These are phyloP conservation scores for Peromyscus aztecus DNA, from an alignment of 2,797 vertebrate genomes.

Conservation along the genomic window DNA sequence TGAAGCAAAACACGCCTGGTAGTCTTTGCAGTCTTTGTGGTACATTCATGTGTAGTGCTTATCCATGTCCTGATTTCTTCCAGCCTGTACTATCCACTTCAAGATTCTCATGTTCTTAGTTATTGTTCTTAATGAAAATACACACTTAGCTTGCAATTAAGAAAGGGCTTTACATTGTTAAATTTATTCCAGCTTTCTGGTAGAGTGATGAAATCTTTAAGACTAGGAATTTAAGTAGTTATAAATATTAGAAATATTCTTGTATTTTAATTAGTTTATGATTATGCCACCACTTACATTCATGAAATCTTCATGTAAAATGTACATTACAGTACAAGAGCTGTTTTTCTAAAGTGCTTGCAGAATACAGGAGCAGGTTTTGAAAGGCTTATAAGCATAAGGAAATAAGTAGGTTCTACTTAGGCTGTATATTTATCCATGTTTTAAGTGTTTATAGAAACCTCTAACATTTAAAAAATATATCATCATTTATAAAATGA, in stretches of 20 bases:
- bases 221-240: background rate
- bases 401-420: constrained; percentile 7
- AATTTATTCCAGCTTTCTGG: constrained; percentile 33
- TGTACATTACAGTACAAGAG: constrained; percentile 12
- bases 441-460: constrained; percentile 65
- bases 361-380: background rate
- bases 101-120: constrained; percentile 69
- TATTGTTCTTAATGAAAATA: constrained; percentile 62
- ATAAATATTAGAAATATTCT: constrained; percentile 35
- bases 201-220: background rate
- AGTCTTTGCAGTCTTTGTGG: constrained; percentile 75
- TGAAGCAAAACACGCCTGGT: constrained; percentile 86
- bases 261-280: constrained; percentile 62
- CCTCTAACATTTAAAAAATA: constrained; percentile 76
- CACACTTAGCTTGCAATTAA: constrained; percentile 70
- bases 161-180: constrained; percentile 76
- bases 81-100: constrained; percentile 67
- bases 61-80: background rate
- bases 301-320: constrained; percentile 46
- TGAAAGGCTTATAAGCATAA: constrained; percentile 22
- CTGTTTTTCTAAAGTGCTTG: background rate
- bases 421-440: constrained; percentile 70
- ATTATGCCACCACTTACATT: background rate
- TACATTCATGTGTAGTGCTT: constrained; percentile 71
- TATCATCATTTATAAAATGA: constrained; percentile 80